Evolutionary conservation across 2,797 vertebrate genomes (phyloP), one percentile per base, ranked within the genome.

Genomic region (Erithacus rubecula): DNA sequence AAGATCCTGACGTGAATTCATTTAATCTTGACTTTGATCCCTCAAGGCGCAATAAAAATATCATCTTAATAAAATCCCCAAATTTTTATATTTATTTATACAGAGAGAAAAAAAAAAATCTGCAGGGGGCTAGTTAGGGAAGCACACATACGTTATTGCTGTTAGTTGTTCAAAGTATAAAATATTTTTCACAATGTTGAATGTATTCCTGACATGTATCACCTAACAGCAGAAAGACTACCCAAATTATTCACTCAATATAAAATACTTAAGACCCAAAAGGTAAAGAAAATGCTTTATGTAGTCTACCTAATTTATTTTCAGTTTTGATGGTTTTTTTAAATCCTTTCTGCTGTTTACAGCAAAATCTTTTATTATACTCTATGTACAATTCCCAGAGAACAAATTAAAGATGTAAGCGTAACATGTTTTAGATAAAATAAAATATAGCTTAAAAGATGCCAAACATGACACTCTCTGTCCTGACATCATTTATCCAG

Each of bases 1-100:
- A 88, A 77, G 29, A 37, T 6, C 6, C 5, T 63, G 47, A 62
- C 19, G 62, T 58, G 21, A 76, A 77, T 76, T 69, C 1, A 36
- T 55, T n/a, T 64, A 69, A 63, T 70, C 15, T 26, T 39, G 18
- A 69, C 29, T 70, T 78, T 52, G 19, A 55, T 47, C 12, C 18
- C 8, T 77, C 39, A 70, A 55, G 39, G 13, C 27, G 70, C 22
- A 77, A 41, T 39, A 80, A 55, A 84, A 70, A 68, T 21, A 3
- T 2, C 32, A 59, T 19, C 12, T 69, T 74, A 67, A 43, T 53
- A 80, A 83, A 39, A 5, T 1, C 0, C 0, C 5, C 1, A 30
- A 3, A 15, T 20, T n/a, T 64, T 34, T 67, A n/a, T 59, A 37
- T 64, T 34, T 67, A 30, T 59, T 19, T 56, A 34, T 56, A 22